Base-by-base conservation (phyloP, 2,113 vertebrate species). In the Lota lota region DNA sequence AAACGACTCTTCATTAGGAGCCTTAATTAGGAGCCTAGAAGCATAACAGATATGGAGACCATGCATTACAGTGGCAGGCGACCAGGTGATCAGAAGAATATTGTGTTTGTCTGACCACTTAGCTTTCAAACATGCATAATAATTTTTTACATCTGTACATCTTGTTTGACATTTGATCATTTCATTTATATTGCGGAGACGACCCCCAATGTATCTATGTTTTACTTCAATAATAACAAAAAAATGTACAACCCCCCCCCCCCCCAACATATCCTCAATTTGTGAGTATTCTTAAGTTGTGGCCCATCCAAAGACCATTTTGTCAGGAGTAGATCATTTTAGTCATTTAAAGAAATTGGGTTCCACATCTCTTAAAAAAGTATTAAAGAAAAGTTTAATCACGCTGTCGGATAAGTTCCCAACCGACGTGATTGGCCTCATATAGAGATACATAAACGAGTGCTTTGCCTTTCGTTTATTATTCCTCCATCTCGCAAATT, bases 401-500 rank as follows among this genome's bases (percentile, higher is more conserved):
- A 28, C 56, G 73, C 76, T 72, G 63, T 63, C 33, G 76, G 83
- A 75, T 69, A 62, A 76, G 61, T 18, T 75, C 63, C 67, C 16
- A n/a, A 33, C 70, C 72, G 65, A 69, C 69, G 69, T 51, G 69
- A 77, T 77, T 70, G 68, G 60, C 64, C 67, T 79, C 72, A 59
- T 64, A 18, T 66, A 63, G 33, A 83, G 77, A 83, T 76, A 77
- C 77, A 80, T 61, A 21, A 20, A 76, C 76, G 67, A 57, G 60
- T 67, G 63, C 57, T 33, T 16, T 51, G 72, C 64, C 63, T 63
- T 69, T 73, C 67, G 63, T 79, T 56, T 56, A 56, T 56, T 80
- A 70, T 77, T 80, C 54, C 75, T 75, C 61, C 84, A 82, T 83
- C 82, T 84, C 51, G 66, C 11, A 47, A 71, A 74, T 21, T 33